These are phyloP conservation scores for Brachionus angularis DNA, from an alignment of 1,140 invertebrate genomes.

Conservation along the genomic window DNA sequence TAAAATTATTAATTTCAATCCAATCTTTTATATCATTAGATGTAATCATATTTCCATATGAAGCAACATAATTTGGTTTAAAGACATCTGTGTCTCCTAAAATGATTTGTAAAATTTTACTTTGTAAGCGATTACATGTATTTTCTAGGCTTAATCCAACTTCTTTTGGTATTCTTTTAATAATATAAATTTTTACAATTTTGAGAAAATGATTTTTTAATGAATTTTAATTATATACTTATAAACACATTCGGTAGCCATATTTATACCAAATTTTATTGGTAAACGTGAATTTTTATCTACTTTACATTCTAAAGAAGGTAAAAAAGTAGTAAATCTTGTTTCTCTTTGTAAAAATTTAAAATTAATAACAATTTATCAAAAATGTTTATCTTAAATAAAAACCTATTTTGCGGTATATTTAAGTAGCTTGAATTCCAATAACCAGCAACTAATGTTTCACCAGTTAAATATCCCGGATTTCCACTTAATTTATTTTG, in stretches of 20 bases:
- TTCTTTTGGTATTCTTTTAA: too few species aligned
- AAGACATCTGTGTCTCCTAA: constrained; percentile 10
- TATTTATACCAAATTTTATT: constrained; percentile 9
- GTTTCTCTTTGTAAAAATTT: too few species aligned
- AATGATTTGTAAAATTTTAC: background rate
- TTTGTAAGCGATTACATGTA: too few species aligned
- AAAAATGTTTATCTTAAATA: background rate
- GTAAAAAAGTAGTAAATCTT: background rate
- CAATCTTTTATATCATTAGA: background rate
- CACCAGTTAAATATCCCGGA: background rate
- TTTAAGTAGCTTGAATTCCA: background rate
- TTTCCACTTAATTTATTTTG: background rate
- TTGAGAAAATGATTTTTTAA: background rate
- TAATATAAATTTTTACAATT: background rate
- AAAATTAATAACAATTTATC: too few species aligned
- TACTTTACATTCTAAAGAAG: constrained; percentile 3
- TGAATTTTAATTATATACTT: background rate
- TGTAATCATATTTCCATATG: background rate
- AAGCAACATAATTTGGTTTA: background rate
- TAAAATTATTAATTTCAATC: background rate
- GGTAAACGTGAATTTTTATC: background rate
- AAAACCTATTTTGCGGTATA: background rate
- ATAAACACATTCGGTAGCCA: background rate
- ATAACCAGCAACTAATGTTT: background rate
- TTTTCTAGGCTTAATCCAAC: too few species aligned